These are phyloP conservation scores for Chrysotoxum bicinctum DNA, from an alignment of 2,888 invertebrate species.

Conservation along the genomic window DNA sequence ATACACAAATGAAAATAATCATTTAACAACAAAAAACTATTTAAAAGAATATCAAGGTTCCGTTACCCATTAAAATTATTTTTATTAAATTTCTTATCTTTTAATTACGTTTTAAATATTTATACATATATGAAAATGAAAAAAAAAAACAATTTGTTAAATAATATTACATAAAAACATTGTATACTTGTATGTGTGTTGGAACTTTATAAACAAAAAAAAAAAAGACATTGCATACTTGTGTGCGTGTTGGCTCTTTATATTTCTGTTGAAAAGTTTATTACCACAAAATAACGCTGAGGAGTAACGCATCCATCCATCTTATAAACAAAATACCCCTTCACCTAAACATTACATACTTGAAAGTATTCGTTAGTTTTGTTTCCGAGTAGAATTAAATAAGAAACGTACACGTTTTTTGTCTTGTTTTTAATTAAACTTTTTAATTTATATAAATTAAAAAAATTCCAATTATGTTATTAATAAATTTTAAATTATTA, in stretches of 20 bases:
- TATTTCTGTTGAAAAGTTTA: conserved; percentile 55
- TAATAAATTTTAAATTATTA: conserved; percentile 58
- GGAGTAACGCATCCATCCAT: conserved; percentile 60
- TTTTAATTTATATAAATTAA: conserved; percentile 65
- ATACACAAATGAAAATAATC: conserved; percentile 11
- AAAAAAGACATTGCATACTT: conserved; percentile 39
- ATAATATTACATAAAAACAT: conserved; percentile 42
- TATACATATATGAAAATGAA: conserved; percentile 24
- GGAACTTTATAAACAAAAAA: background rate
- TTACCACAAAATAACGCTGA: conserved; percentile 46
- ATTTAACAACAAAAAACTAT: conserved; percentile 26
- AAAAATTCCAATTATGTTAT: conserved; percentile 60
- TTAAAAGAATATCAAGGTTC: conserved; percentile 52
- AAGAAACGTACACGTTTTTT: conserved; percentile 18
- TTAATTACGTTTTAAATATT: conserved; percentile 65
- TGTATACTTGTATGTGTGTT: background rate
- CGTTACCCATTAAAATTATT: conserved; percentile 46
- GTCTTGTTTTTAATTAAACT: conserved; percentile 31
- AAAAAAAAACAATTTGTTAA: conserved; percentile 47
- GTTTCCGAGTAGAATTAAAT: conserved; percentile 35
- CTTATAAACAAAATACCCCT: conserved; percentile 16
- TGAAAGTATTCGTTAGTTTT: conserved; percentile 50
- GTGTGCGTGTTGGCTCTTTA: conserved; percentile 54
- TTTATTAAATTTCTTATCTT: conserved; percentile 37
- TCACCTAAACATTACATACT: conserved; percentile 27